A percentile compares a stretch with the other conserved stretches of the same genome.
These are phyloP conservation scores for Thaumetopoea pityocampa DNA, from an alignment of 1,140 invertebrate species.

Conservation along the genomic window DNA sequence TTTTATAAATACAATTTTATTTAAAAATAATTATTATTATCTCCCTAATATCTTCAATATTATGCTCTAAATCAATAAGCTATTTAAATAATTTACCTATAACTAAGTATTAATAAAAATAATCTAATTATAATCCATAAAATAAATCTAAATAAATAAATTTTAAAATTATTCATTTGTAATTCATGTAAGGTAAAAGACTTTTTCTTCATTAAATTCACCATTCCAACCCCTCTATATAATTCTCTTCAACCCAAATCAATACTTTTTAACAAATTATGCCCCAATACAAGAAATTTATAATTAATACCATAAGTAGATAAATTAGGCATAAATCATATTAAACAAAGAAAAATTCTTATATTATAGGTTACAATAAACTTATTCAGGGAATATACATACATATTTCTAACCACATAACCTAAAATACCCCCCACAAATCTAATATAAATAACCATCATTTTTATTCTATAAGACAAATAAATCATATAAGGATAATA, in stretches of 20 bases:
- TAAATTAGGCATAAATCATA: conserved; percentile 68
- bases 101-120: too few species aligned
- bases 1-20: too few species aligned
- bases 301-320: conserved; percentile 45
- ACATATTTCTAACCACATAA: conserved; percentile 57
- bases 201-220: too few species aligned
- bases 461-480: conserved; percentile 65
- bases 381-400: conserved; percentile 49
- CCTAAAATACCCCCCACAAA: conserved; percentile 49
- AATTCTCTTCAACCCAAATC: conserved; percentile 72
- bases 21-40: too few species aligned
- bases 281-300: conserved; percentile 33
- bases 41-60: too few species aligned
- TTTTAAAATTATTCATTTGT: too few species aligned
- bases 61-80: too few species aligned
- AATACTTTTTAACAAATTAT: conserved; percentile 46
- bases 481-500: conserved; percentile 68
- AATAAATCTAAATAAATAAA: too few species aligned
- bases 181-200: too few species aligned
- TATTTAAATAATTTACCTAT: too few species aligned
- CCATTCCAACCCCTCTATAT: conserved; percentile 41
- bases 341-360: conserved; percentile 45
- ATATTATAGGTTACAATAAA: conserved; percentile 50
- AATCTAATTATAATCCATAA: too few species aligned
- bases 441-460: conserved; percentile 63